phyloP scores from a whole-genome alignment of 2,888 invertebrate genomes.

The Atherix ibis region DNA sequence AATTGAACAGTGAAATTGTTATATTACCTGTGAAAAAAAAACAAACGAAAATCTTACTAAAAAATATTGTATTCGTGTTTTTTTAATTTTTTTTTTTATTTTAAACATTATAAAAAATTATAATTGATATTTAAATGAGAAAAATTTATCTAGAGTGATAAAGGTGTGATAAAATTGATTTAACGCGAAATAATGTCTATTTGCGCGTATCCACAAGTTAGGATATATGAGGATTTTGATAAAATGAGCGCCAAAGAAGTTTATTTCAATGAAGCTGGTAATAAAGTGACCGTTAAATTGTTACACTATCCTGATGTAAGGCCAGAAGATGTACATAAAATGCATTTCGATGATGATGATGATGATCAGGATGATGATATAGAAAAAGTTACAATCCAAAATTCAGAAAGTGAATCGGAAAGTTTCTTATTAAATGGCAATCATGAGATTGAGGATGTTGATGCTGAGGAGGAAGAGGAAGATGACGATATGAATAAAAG shows the following conservation, averaged over 20 bases:
- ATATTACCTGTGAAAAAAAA: too few relatives aligned
- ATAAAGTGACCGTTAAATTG: conserved; percentile 29
- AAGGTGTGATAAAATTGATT: too few relatives aligned
- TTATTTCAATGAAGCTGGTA: conserved; percentile 30
- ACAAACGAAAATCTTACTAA: too few relatives aligned
- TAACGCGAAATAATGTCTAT: conserved; percentile 32
- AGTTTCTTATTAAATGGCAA: conserved; percentile 6
- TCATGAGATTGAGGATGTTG: conserved; percentile 6
- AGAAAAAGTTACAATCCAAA: not conserved
- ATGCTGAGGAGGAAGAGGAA: not conserved
- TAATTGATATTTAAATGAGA: too few relatives aligned
- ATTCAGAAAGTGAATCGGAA: conserved; percentile 9
- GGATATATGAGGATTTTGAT: conserved; percentile 33
- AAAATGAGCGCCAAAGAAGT: conserved; percentile 35
- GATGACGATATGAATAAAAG: not conserved
- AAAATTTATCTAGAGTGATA: too few relatives aligned
- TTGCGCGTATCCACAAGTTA: conserved; percentile 23
- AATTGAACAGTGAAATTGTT: too few relatives aligned
- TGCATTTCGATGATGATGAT: conserved; percentile 24
- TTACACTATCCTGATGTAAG: conserved; percentile 29
- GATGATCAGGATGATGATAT: conserved; percentile 1
- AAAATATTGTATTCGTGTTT: too few relatives aligned
- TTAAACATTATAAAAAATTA: too few relatives aligned
- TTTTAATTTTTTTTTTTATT: too few relatives aligned
- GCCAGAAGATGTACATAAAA: conserved; percentile 28